A percentile compares a stretch with the other conserved stretches of the same genome.
Evolutionary conservation across 53 echinoderm and acorn worm species (phyloP).

Genomic region (Holothuria scabra): DNA sequence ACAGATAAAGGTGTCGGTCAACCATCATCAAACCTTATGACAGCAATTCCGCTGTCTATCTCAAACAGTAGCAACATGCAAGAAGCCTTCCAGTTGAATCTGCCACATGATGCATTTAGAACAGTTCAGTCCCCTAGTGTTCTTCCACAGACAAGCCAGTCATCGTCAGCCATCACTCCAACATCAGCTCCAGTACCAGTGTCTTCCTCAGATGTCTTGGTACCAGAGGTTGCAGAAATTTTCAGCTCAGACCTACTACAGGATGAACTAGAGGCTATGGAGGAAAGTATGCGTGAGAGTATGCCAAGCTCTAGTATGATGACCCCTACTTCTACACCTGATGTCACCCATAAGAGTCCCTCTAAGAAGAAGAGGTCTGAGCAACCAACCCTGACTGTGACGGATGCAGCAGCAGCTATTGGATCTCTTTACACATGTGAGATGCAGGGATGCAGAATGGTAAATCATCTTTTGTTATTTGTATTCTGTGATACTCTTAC

Average conservation of each 20-base stretch:
- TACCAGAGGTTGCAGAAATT: conserved; percentile 19
- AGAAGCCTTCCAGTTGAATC: conserved; percentile 44
- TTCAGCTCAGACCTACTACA: conserved; percentile 32
- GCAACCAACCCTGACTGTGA: conserved; percentile 66
- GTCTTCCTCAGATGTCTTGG: conserved; percentile 25
- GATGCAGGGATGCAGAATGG: conserved; percentile 75
- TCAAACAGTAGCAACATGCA: not conserved
- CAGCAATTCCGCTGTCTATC: conserved; percentile 15
- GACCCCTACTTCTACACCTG: conserved; percentile 17
- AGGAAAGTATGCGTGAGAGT: conserved; percentile 28
- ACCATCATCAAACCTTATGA: not conserved
- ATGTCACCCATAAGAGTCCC: not conserved
- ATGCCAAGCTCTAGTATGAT: conserved; percentile 46
- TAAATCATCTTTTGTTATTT: conserved; percentile 20
- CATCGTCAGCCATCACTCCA: not conserved
- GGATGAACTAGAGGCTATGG: conserved; percentile 16
- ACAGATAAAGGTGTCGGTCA: not conserved
- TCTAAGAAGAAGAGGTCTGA: conserved; percentile 36
- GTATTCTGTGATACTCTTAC: too few species aligned
- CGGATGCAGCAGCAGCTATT: conserved; percentile 89
- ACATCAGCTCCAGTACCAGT: not conserved
- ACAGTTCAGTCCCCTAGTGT: conserved; percentile 25
- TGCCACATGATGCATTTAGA: conserved; percentile 2
- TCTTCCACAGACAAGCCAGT: conserved; percentile 3
- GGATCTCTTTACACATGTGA: conserved; percentile 86